A percentile compares a stretch with the other conserved stretches of the same genome.
phyloP scores from a whole-genome alignment of 2,797 vertebrate genomes.

The Heliangelus exortis region DNA sequence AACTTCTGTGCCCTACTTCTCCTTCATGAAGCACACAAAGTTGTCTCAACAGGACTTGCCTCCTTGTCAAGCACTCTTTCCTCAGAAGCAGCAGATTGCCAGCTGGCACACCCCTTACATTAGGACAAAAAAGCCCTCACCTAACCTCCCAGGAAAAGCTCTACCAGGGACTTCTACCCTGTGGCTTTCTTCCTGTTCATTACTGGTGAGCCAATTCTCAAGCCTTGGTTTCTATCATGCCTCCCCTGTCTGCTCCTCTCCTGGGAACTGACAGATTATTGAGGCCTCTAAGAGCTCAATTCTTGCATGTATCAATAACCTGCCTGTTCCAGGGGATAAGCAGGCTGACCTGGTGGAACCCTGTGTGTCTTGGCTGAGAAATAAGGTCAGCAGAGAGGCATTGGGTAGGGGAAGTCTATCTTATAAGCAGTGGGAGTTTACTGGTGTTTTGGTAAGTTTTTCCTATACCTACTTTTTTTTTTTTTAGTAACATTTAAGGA shows the following conservation, averaged over 20 bases:
- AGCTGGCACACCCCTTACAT: neutral
- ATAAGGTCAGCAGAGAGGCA: neutral
- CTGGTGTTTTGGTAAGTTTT: neutral
- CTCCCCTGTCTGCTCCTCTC: neutral
- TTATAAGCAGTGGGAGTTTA: neutral
- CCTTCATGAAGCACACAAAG: neutral
- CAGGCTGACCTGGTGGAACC: neutral
- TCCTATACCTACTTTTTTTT: neutral
- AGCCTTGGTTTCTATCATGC: neutral
- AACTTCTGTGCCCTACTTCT: neutral
- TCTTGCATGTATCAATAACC: neutral
- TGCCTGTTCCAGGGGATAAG: neutral
- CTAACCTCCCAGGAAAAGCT: neutral
- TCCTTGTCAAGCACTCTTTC: neutral
- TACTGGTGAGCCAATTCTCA: neutral
- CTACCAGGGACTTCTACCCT: rapidly evolving
- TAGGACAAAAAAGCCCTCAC: neutral
- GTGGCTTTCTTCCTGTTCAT: neutral
- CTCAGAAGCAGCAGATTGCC: neutral
- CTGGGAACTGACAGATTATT: neutral
- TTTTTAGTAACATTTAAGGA: neutral
- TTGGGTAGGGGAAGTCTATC: neutral
- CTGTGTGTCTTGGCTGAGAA: neutral
- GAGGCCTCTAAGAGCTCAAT: constrained; percentile 5
- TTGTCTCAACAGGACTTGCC: neutral